Conservation (phyloP, 2,888 invertebrate species). For the Sarcophaga caerulescens region DNA sequence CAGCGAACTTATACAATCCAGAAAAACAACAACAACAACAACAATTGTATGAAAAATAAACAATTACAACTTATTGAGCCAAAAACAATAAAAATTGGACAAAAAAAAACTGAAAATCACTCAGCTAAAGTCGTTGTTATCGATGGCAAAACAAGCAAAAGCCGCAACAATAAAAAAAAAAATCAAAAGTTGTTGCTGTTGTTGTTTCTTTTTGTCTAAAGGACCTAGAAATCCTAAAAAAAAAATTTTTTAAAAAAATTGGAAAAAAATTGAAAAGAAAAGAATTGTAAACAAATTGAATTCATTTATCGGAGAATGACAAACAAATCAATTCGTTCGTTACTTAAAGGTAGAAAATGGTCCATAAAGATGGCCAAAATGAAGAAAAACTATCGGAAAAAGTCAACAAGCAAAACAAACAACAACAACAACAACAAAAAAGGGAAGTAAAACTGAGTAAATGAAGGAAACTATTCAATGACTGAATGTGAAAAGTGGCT, state of each 20-base stretch:
- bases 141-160: constrained; percentile 40
- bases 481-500: constrained; percentile 54
- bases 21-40: neutral
- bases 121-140: constrained; percentile 33
- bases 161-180: constrained; percentile 17
- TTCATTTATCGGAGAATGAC: constrained; percentile 45
- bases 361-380: constrained; percentile 6
- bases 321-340: constrained; percentile 62
- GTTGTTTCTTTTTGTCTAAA: neutral
- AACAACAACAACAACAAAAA: neutral
- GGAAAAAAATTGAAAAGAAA: constrained; percentile 27
- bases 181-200: neutral
- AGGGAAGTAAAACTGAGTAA: constrained; percentile 13
- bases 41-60: neutral
- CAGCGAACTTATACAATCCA: neutral
- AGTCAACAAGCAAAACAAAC: neutral
- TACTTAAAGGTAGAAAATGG: constrained; percentile 56
- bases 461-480: constrained; percentile 15
- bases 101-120: constrained; percentile 1
- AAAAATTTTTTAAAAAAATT: neutral
- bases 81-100: constrained; percentile 44
- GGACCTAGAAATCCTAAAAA: neutral
- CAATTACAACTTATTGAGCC: constrained; percentile 29
- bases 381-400: constrained; percentile 13
- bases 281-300: constrained; percentile 52